Conservation (phyloP, 35 echinoderm and acorn worm species). For the Heliocidaris erythrogramma region DNA sequence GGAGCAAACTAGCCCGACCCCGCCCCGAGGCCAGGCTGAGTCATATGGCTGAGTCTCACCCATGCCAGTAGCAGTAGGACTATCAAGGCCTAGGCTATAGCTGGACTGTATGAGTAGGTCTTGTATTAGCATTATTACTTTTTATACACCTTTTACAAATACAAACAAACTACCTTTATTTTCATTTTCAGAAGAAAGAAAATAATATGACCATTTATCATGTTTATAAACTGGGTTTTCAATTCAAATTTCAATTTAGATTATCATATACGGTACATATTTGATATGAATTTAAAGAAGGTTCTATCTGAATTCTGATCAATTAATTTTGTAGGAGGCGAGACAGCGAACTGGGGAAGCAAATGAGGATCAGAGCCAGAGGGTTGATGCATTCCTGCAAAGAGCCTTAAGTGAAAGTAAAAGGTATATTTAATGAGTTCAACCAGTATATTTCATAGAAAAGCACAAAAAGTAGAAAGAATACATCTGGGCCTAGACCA, state of each 20-base stretch:
- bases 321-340: background rate
- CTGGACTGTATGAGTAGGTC: too few species aligned
- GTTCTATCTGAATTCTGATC: slow-evolving; percentile 17
- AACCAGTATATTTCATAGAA: background rate
- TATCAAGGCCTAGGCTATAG: too few species aligned
- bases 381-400: slow-evolving; percentile 71
- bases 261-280: background rate
- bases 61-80: too few species aligned
- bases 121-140: too few species aligned
- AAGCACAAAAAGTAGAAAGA: background rate
- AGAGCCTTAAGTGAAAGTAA: slow-evolving; percentile 87
- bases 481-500: too few species aligned
- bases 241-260: background rate
- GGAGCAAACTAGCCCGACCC: too few species aligned
- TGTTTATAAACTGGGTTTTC: background rate
- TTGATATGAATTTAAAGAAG: background rate
- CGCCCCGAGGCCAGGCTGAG: too few species aligned
- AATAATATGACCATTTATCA: background rate
- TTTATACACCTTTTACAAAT: too few species aligned
- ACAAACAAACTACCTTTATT: background rate
- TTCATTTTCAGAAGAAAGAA: background rate
- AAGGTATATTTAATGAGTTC: slow-evolving; percentile 46
- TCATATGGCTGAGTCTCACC: too few species aligned
- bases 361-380: slow-evolving; percentile 54
- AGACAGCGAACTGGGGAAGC: background rate